Base-by-base conservation (phyloP, 2,113 vertebrate species). In the Peromyscus californicus region DNA sequence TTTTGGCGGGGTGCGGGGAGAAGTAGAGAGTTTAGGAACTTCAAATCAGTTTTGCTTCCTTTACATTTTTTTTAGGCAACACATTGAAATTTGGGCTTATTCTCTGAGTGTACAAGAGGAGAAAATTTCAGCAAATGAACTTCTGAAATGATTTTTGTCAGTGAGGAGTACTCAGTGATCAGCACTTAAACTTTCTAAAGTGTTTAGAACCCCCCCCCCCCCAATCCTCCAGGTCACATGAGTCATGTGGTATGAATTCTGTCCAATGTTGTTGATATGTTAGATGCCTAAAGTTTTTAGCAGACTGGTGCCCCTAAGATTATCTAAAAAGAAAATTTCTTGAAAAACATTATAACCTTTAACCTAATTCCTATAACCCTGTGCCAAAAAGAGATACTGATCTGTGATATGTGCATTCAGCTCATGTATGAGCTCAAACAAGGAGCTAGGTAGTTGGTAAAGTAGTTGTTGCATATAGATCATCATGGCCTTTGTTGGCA, bases 301-400 rank as follows among this genome's bases (percentile, higher is more conserved):
- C 61, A 72, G 51, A 45, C 2, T 74, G 67, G 61, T 74, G 4
- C 16, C 84, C 45, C 63, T 95, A 78, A 26, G 90, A 36, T 89
- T 93, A 42, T 59, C 91, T 85, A 69, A 93, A 93, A 97, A 70
- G 39, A 85, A 95, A 51, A 95, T 8, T 26, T 92, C 70, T 96
- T 96, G 48, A 86, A 80, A 93, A 91, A 79, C 67, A 65, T 92
- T 83, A 17, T 15, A 29, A 21, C 19, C 63, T 88, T 88, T 75
- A 83, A 74, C 36, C 86, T 92, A 57, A 84, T 59, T 89, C 13
- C 61, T 82, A 87, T 42, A 88, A 94, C 21, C 33, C 45, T 92
- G 19, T 61, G 2, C 33, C 51, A 90, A 69, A 96, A 91, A 59
- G 42, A 24, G 94, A 29, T 31, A 16, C 26, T 54, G 11, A 51